Base-by-base conservation (phyloP, 2,888 invertebrate species). In the Ennomos erosarius region DNA sequence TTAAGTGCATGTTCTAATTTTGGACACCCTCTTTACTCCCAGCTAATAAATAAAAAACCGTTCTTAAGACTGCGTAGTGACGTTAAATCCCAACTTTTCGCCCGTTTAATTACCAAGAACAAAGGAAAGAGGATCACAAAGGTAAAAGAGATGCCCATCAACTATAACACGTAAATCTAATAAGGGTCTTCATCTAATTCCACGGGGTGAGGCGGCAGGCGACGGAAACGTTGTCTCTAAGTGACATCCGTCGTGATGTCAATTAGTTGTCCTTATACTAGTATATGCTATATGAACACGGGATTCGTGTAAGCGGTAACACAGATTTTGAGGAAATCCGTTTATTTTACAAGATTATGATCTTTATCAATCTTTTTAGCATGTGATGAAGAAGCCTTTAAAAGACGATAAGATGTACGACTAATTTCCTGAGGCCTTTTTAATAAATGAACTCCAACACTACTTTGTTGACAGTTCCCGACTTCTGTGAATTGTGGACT, bases 191-290 rank as follows among this genome's bases (percentile, higher is more conserved):
- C 56, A 70, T 70, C 62, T 70, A 72, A 71, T 74, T 76, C 72
- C 65, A 64, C 59, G 62, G 64, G 67, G 68, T 62, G 64, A 62
- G 55, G 67, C 70, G 69, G 69, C 67, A 69, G 73, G 59, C 58
- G 65, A 64, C 70, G 70, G 54, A 59, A 59, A 50, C 55, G 46
- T 16, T 54, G 54, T 59, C 42, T 55, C 78, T 81, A 79, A 82
- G 79, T 84, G 82, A 79, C 82, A 79, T 79, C 76, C 75, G 74
- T 85, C 80, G 70, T 67, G 77, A 70, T 71, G 84, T 81, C 85
- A 84, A 85, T 85, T 85, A 85, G 74, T 57, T 70, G 63, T 64
- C 66, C 71, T 71, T 62, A 62, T 52, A 53, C 50, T 51, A 39
- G 50, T 47, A 48, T 43, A 43, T 16, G 35, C 38, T 34, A 26